Evolutionary conservation across 2,888 invertebrate genomes (phyloP).

Genomic region (Cheiracanthium punctorium): DNA sequence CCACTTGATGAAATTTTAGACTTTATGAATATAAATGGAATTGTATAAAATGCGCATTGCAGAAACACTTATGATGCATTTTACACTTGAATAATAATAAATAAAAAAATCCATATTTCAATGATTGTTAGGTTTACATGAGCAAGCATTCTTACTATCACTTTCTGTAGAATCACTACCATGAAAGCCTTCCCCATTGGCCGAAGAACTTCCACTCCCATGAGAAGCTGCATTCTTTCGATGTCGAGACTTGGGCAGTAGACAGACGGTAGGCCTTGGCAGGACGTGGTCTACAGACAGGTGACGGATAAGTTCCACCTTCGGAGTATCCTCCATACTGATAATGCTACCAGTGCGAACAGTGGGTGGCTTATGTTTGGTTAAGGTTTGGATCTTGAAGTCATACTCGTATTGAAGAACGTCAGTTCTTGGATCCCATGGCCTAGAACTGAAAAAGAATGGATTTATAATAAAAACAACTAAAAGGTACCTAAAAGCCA

Average conservation of each 20-base stretch:
- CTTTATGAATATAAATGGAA: too few relatives aligned
- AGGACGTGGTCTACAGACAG: constrained; percentile 60
- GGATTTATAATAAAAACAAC: too few relatives aligned
- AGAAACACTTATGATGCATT: too few relatives aligned
- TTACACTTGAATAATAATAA: too few relatives aligned
- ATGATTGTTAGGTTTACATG: too few relatives aligned
- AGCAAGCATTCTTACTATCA: constrained; percentile 38
- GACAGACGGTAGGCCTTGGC: constrained; percentile 47
- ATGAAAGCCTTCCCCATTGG: constrained; percentile 61
- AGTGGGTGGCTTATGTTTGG: constrained; percentile 84
- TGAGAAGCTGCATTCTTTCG: constrained; percentile 37
- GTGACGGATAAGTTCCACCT: constrained; percentile 65
- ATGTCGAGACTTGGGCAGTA: constrained; percentile 50
- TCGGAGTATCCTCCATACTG: constrained; percentile 79
- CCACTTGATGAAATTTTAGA: too few relatives aligned
- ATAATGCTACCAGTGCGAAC: constrained; percentile 84
- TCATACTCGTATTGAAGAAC: constrained; percentile 89
- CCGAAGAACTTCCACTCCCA: constrained; percentile 69
- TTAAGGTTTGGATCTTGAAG: constrained; percentile 86
- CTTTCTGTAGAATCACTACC: constrained; percentile 70
- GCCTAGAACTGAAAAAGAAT: constrained; percentile 79
- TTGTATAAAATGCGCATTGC: too few relatives aligned
- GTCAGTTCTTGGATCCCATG: constrained; percentile 91
- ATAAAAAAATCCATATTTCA: too few relatives aligned
- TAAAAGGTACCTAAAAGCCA: too few relatives aligned